A percentile compares a stretch with the other conserved stretches of the same genome.
These are phyloP conservation scores for Otis tarda DNA, from an alignment of 2,113 vertebrate species.

Conservation along the genomic window DNA sequence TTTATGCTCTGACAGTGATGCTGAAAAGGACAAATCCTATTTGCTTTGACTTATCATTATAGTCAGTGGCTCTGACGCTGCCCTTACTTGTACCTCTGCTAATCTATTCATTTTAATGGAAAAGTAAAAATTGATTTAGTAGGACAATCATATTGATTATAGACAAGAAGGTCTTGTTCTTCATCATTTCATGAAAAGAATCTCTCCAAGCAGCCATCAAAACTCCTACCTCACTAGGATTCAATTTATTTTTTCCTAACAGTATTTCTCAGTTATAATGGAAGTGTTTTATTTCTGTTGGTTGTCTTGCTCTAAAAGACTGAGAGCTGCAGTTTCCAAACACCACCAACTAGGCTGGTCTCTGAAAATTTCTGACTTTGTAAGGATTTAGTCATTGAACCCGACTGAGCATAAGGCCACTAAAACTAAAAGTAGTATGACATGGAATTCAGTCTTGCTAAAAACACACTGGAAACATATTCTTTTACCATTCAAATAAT, in stretches of 20 bases:
- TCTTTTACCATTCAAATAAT: not conserved
- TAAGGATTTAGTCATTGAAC: not conserved
- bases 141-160: not conserved
- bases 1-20: not conserved
- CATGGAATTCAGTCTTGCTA: not conserved
- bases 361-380: not conserved
- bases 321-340: not conserved
- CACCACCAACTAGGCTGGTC: not conserved
- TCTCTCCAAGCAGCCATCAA: not conserved
- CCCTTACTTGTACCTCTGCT: not conserved
- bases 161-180: not conserved
- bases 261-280: not conserved
- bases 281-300: not conserved
- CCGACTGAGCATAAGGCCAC: not conserved
- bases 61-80: not conserved
- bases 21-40: conserved; percentile 2
- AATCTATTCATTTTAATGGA: conserved; percentile 17
- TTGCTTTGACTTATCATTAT: not conserved
- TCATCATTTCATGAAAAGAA: not conserved
- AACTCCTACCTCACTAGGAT: not conserved
- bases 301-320: not conserved
- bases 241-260: not conserved
- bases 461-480: not conserved
- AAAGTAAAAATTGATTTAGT: conserved; percentile 25
- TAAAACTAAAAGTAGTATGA: not conserved